Conservation (phyloP, 2,113 vertebrate genomes). For the Scytalopus superciliaris region DNA sequence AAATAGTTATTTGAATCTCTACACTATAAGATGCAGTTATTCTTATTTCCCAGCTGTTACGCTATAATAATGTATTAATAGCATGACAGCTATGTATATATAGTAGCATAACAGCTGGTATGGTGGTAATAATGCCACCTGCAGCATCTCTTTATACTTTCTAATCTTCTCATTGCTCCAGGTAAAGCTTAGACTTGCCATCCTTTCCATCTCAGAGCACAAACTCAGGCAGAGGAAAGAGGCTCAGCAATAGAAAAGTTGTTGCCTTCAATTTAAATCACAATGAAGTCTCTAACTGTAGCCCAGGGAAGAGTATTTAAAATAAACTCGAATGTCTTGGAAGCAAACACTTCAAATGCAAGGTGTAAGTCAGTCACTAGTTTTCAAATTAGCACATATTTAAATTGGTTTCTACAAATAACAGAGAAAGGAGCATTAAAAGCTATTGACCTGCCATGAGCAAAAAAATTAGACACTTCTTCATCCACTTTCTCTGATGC, state of each 20-base stretch:
- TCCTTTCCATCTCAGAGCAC: background rate
- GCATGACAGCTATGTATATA: background rate
- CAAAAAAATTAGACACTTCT: background rate
- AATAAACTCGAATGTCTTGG: background rate
- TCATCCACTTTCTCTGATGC: background rate
- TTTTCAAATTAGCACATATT: background rate
- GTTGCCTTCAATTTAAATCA: slow-evolving; percentile 12
- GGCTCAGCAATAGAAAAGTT: background rate
- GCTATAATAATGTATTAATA: background rate
- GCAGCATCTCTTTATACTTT: background rate
- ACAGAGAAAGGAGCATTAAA: background rate
- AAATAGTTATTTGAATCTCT: background rate
- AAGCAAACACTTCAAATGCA: background rate
- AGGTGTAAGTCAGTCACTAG: background rate
- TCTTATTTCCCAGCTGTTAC: background rate
- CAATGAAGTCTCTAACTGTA: background rate
- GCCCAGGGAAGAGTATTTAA: background rate
- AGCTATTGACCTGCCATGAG: background rate
- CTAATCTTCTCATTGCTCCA: background rate
- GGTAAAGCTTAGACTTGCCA: background rate
- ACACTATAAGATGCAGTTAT: background rate
- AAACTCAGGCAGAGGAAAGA: background rate
- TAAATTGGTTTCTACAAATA: background rate
- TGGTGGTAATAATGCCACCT: background rate
- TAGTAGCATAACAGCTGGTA: background rate